Evolutionary conservation across 2,797 vertebrate genomes (phyloP), one percentile per base, ranked within the genome.

Genomic region (Ceryle rudis): DNA sequence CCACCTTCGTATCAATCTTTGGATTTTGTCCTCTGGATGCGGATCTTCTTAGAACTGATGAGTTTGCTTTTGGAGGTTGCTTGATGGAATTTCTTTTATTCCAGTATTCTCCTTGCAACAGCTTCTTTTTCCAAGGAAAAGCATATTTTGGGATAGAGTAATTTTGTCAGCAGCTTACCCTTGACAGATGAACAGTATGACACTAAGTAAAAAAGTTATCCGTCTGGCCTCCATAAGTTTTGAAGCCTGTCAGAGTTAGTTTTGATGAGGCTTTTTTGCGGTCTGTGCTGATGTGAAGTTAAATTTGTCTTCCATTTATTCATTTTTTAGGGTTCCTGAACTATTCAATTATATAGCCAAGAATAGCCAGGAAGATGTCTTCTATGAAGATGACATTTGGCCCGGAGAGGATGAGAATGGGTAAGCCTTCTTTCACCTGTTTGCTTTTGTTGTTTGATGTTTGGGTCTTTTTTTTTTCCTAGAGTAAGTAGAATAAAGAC

Each of bases 321-420:
- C 3, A 19, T 66, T 62, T 64, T 35, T 84, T 95, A 99, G 99
- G 91, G 99, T 99, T 94, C 98, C 99, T 17, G 99, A 99, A 96
- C 98, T 99, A 2, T 99, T 99, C 90, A 97, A 97, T 95, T 97
- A 97, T 1, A 98, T 99, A 96, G 98, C 99, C 88, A 99, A 99
- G 97, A 99, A 99, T 89, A 99, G 98, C 92, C 99, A 99, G 33
- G 99, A 99, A 84, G 99, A 99, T 90, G 97, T 99, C 64, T 99
- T 99, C 97, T 99, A 99, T 46, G 99, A 99, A 97, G 99, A 99
- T 87, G 99, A 99, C 91, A 98, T 99, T 97, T 99, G 99, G 99
- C 98, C 99, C 55, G 98, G 98, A 95, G 98, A 98, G 89, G 98
- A 99, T 88, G 99, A 99, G 93, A 99, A 99, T 47, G 99, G 99